A percentile compares a stretch with the other conserved stretches of the same genome.
Conservation (phyloP, 1,140 invertebrate species). For the Caenorhabditis brenneri region DNA sequence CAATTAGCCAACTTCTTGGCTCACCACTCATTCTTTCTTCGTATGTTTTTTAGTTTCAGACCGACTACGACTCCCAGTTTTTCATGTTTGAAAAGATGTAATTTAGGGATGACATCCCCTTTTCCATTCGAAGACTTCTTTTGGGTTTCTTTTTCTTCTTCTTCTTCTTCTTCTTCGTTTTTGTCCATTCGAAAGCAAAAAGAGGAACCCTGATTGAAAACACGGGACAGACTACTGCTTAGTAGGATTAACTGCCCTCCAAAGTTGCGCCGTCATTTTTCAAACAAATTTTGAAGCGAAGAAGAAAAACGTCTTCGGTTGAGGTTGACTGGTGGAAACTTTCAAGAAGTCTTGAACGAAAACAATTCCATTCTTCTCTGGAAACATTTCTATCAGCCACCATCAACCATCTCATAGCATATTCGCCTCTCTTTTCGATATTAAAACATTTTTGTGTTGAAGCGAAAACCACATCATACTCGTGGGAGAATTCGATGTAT, state of each 20-base stretch:
- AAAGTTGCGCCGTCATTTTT: conserved; percentile 42
- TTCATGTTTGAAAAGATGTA: conserved; percentile 42
- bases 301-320: background rate
- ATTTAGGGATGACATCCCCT: conserved; percentile 29
- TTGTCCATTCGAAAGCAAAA: background rate
- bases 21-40: background rate
- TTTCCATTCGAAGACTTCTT: background rate
- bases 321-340: background rate
- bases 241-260: conserved; percentile 38
- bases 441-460: conserved; percentile 26
- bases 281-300: conserved; percentile 8
- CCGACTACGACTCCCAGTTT: conserved; percentile 23
- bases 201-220: conserved; percentile 37
- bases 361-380: background rate
- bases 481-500: conserved; percentile 39
- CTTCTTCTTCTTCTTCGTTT: background rate
- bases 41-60: conserved; percentile 12
- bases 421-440: background rate
- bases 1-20: conserved; percentile 38
- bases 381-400: background rate
- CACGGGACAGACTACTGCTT: conserved; percentile 41
- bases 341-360: background rate
- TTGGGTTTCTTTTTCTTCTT: conserved; percentile 14
- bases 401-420: background rate
- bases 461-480: conserved; percentile 37